Base-by-base conservation (phyloP, 2,888 invertebrate genomes). In the Amphipyra berbera region DNA sequence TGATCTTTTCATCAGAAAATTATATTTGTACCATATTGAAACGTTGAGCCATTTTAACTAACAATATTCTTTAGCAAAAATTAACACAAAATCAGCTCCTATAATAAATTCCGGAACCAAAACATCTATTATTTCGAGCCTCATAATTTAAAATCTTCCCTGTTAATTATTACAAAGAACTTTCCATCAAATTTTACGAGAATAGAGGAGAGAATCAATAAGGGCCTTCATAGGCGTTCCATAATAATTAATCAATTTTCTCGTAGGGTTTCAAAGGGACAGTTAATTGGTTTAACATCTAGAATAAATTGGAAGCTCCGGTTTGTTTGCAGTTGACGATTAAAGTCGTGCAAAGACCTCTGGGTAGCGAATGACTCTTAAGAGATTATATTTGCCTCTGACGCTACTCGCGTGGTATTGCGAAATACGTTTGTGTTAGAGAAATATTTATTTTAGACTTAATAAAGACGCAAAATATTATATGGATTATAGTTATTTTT, bases 281-380 rank as follows among this genome's bases (percentile, higher is more conserved):
- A 21, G 37, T 61, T 68, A 61, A 77, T 76, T 79, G 40, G 56
- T 53, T 76, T 73, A 53, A 67, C 61, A 41, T 61, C 49, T 61
- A 49, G 46, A 74, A 68, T 54, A 58, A 60, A 71, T 66, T 64
- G 47, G 41, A 45, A 38, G 45, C 52, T 46, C 48, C 38, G 13
- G n/a, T 13, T 53, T 59, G 42, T 68, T 66, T 58, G 41, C 30
- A 58, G 13, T 49, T 21, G 38, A 46, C 54, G 12, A 61, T 62
- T 50, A 55, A 47, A 59, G 49, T 53, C 45, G 58, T 56, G 27
- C 53, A 68, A 54, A 3, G 27, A 57, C 44, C 49, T 47, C 10
- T n/a, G 15, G 12, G 12, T 10, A 5, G 40, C 8, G 27, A 35
- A 27, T 27, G 9, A 13, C 13, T 13, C 8, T 21, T 1, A n/a